These are phyloP conservation scores for Diplodus puntazzo DNA, from an alignment of 2,797 vertebrate genomes.

Conservation along the genomic window DNA sequence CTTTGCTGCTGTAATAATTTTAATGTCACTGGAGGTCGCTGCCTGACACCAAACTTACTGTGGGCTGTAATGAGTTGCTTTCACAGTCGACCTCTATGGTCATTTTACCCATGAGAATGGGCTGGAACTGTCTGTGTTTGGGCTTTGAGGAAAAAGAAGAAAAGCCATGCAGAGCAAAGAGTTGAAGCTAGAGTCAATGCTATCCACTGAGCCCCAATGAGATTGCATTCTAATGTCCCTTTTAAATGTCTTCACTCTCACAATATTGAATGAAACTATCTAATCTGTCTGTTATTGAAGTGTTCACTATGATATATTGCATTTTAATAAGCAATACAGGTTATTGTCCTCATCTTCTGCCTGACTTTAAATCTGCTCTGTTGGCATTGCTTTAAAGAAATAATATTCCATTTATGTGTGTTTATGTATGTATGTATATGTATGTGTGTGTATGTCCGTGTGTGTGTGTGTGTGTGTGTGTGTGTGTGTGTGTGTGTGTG, in stretches of 20 bases:
- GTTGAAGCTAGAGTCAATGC: background rate
- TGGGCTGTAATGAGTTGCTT: too few species aligned
- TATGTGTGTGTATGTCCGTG: too few species aligned
- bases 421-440: too few species aligned
- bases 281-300: slow-evolving; percentile 29
- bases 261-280: slow-evolving; percentile 25
- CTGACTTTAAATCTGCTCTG: slow-evolving; percentile 4
- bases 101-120: too few species aligned
- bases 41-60: too few species aligned
- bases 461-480: too few species aligned
- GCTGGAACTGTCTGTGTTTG: too few species aligned
- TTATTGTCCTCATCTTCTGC: slow-evolving; percentile 40
- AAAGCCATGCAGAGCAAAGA: background rate
- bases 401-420: slow-evolving; percentile 9
- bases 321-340: slow-evolving; percentile 39
- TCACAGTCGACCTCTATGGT: too few species aligned
- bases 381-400: background rate
- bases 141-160: too few species aligned
- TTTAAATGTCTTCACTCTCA: slow-evolving; percentile 16
- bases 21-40: too few species aligned
- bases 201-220: background rate
- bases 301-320: slow-evolving; percentile 28
- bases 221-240: slow-evolving; percentile 1
- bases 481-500: too few species aligned
- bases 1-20: too few species aligned